phyloP scores from a whole-genome alignment of 2,113 vertebrate species.

The Clarias magur region DNA sequence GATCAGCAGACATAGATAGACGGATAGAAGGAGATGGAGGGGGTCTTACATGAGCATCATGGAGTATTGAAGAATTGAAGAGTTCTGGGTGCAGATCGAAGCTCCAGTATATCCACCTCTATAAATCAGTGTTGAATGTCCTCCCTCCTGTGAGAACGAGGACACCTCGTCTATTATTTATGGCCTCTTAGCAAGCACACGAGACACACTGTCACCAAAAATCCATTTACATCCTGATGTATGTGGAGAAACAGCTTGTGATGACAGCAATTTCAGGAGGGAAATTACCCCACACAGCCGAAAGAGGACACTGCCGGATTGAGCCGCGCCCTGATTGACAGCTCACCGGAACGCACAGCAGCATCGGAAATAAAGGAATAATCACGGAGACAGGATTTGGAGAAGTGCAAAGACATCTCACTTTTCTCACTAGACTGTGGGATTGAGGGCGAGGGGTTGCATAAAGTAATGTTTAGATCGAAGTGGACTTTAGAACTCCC shows the following conservation, averaged over 20 bases:
- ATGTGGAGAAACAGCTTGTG: conserved; percentile 39
- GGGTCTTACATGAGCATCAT: neutral
- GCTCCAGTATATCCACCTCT: neutral
- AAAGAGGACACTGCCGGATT: conserved; percentile 23
- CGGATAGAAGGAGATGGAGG: neutral
- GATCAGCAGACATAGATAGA: neutral
- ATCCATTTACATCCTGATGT: conserved; percentile 49
- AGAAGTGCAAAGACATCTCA: neutral
- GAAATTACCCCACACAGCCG: conserved; percentile 41
- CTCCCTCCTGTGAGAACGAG: conserved; percentile 47
- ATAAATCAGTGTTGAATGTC: conserved; percentile 28
- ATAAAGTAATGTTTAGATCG: neutral
- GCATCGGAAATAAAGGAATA: conserved; percentile 15
- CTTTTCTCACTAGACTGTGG: too few relatives aligned
- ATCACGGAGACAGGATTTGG: neutral
- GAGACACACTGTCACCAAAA: conserved; percentile 51
- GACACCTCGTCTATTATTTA: conserved; percentile 46
- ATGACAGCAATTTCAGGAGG: conserved; percentile 49
- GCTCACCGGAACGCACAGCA: neutral
- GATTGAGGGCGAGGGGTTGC: neutral
- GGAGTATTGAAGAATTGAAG: conserved; percentile 2
- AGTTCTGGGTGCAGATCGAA: conserved; percentile 6
- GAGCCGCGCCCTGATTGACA: conserved; percentile 40
- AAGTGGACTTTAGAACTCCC: neutral
- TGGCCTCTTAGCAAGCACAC: conserved; percentile 48